Percentiles rank a stretch among this genome's conserved stretches.
Evolutionary conservation across 2,113 vertebrate genomes (phyloP).

Genomic region (Cavia aperea): DNA sequence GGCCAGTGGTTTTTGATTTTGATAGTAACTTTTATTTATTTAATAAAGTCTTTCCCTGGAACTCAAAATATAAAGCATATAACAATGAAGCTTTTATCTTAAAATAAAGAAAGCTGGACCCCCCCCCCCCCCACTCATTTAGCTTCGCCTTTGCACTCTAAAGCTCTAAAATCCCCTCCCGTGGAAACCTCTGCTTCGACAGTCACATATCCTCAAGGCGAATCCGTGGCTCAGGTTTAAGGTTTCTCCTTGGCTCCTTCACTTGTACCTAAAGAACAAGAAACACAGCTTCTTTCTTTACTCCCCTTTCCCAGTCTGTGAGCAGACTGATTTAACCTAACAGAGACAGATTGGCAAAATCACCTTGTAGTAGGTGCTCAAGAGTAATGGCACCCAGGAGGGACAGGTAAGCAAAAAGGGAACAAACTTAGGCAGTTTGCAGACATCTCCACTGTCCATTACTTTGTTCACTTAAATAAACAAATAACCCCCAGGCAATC

Average conservation of each 20-base stretch:
- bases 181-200: not conserved
- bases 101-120: not conserved
- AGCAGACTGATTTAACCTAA: slow-evolving; percentile 59
- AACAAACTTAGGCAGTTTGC: slow-evolving; percentile 61
- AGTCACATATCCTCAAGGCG: not conserved
- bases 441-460: slow-evolving; percentile 54
- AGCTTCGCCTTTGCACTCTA: not conserved
- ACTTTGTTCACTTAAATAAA: slow-evolving; percentile 66
- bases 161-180: not conserved
- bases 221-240: not conserved
- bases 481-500: slow-evolving; percentile 63
- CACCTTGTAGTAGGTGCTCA: slow-evolving; percentile 35
- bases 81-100: not conserved
- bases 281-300: not conserved
- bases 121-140: not conserved
- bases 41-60: not conserved
- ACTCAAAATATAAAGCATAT: not conserved
- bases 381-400: slow-evolving; percentile 58
- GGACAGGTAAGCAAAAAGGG: slow-evolving; percentile 69
- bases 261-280: not conserved
- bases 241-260: not conserved
- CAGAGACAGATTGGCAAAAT: slow-evolving; percentile 63
- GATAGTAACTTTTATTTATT: not conserved
- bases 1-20: not conserved
- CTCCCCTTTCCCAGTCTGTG: not conserved